A percentile compares a stretch with the other conserved stretches of the same genome.
phyloP scores from a whole-genome alignment of 2,888 invertebrate genomes.

The Salticus scenicus region DNA sequence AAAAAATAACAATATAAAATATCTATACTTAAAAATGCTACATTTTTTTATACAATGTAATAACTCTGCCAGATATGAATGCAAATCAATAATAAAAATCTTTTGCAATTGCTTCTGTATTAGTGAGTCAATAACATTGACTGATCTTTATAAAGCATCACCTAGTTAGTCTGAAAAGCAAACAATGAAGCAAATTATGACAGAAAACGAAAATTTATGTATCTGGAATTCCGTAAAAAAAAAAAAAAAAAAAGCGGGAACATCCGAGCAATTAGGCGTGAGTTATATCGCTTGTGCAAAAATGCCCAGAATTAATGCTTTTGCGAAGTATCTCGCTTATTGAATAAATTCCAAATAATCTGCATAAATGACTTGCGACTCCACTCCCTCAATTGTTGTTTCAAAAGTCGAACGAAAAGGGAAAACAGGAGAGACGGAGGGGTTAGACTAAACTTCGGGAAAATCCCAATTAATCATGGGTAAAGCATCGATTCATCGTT shows the following conservation, averaged over 20 bases:
- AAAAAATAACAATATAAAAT: no score
- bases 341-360: slow-evolving; percentile 17
- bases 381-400: slow-evolving; percentile 1
- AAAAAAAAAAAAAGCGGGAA: not conserved
- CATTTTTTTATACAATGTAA: no score
- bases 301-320: slow-evolving; percentile 4
- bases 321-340: not conserved
- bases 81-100: no score
- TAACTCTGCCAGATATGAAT: no score
- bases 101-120: no score
- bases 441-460: slow-evolving; percentile 23
- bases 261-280: not conserved
- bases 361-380: slow-evolving; percentile 1
- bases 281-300: not conserved
- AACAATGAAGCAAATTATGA: not conserved
- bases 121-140: not conserved
- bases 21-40: no score
- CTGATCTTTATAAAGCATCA: not conserved
- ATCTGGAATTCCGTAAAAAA: not conserved
- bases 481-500: slow-evolving; percentile 57
- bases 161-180: not conserved
- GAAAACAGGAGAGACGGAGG: not conserved
- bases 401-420: not conserved
- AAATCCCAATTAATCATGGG: slow-evolving; percentile 57
- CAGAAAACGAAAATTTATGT: slow-evolving; percentile 3